Evolutionary conservation across 2,888 invertebrate genomes (phyloP).

Genomic region (Drosophila percnosoma): DNA sequence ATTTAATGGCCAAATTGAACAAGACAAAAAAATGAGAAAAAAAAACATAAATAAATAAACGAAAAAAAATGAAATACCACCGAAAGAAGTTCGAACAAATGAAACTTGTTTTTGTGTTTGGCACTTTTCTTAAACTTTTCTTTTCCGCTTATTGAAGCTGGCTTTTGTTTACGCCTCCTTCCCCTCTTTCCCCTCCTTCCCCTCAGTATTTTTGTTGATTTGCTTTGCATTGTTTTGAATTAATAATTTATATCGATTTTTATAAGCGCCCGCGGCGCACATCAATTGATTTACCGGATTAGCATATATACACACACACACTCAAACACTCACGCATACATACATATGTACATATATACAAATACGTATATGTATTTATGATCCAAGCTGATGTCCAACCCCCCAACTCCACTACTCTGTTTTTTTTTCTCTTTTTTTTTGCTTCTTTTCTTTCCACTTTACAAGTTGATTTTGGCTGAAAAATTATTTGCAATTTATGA

Average conservation of each 20-base stretch:
- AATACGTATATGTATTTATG: constrained; percentile 27
- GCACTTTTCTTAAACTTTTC: constrained; percentile 62
- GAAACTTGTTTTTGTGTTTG: constrained; percentile 47
- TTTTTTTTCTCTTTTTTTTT: constrained; percentile 15
- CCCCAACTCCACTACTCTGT: constrained; percentile 39
- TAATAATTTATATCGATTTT: constrained; percentile 80
- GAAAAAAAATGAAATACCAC: constrained; percentile 4
- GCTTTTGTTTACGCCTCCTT: constrained; percentile 12
- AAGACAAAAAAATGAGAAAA: constrained; percentile 11
- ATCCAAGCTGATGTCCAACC: constrained; percentile 31
- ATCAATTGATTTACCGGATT: constrained; percentile 81
- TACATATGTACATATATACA: not conserved
- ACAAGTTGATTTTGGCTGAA: constrained; percentile 62
- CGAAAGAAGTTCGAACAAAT: constrained; percentile 25
- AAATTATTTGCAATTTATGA: constrained; percentile 78
- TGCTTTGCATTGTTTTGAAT: constrained; percentile 76
- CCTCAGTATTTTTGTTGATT: constrained; percentile 34
- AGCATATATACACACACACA: constrained; percentile 48
- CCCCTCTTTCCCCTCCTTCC: not conserved
- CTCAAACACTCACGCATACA: constrained; percentile 2
- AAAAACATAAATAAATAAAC: not conserved
- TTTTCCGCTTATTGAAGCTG: constrained; percentile 48
- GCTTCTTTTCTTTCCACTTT: constrained; percentile 36
- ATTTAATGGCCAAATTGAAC: constrained; percentile 42
- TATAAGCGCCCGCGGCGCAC: constrained; percentile 77